Evolutionary conservation across 2,888 invertebrate genomes (phyloP).

Genomic region (Torymus aiolomorphi): DNA sequence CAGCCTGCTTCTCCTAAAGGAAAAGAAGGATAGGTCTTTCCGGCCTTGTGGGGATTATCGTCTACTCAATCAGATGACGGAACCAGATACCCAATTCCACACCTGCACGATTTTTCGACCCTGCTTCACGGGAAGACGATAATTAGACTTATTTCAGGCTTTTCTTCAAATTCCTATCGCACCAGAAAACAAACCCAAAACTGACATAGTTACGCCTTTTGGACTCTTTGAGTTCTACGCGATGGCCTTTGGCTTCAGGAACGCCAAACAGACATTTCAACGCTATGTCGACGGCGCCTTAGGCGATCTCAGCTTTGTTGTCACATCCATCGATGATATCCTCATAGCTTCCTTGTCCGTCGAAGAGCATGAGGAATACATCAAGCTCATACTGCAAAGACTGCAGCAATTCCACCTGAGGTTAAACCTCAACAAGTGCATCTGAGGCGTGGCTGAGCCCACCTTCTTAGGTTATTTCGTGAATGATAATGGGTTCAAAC

Average conservation of each 20-base stretch:
- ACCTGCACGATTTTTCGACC: no score
- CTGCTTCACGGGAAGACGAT: no score
- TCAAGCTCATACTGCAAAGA: background rate
- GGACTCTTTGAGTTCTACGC: conserved; percentile 41
- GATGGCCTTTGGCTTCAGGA: conserved; percentile 39
- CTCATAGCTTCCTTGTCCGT: no score
- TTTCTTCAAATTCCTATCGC: conserved; percentile 10
- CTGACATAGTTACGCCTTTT: conserved; percentile 41
- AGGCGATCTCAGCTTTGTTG: no score
- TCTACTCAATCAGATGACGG: conserved; percentile 10
- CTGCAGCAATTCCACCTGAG: no score
- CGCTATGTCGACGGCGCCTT: conserved; percentile 25
- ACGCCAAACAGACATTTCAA: conserved; percentile 42
- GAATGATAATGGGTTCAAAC: background rate
- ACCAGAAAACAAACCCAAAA: conserved; percentile 34
- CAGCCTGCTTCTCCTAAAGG: background rate
- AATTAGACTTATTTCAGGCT: no score
- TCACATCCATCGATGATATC: no score
- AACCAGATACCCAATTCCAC: no score
- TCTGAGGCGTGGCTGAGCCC: background rate
- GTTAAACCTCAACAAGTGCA: conserved; percentile 32
- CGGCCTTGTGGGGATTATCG: conserved; percentile 28
- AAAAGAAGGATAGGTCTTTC: conserved; percentile 16
- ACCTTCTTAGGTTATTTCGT: background rate
- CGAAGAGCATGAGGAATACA: background rate